A percentile compares a stretch with the other conserved stretches of the same genome.
phyloP scores from a whole-genome alignment of 2,113 vertebrate genomes.

The Microcebus ravelobensis region DNA sequence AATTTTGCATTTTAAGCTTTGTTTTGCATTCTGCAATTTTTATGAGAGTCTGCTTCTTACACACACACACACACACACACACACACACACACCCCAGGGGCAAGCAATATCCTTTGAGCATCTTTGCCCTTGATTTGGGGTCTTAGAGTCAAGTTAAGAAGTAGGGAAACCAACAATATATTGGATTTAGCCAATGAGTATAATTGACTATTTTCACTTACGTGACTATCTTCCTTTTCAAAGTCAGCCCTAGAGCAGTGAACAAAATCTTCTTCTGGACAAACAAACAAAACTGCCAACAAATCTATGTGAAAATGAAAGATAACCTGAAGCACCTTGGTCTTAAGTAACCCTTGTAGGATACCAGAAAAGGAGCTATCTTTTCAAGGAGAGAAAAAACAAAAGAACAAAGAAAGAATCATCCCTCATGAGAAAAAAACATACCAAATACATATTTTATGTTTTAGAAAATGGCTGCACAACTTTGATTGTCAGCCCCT shows the following conservation, averaged over 20 bases:
- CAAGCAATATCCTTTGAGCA: not conserved
- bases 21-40: not conserved
- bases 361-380: not conserved
- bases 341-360: conserved; percentile 14
- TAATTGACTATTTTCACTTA: conserved; percentile 47
- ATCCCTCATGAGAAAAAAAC: conserved; percentile 20
- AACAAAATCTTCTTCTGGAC: conserved; percentile 28
- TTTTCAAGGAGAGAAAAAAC: conserved; percentile 1
- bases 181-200: conserved; percentile 45
- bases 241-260: conserved; percentile 25
- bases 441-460: not conserved
- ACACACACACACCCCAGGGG: not conserved
- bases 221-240: conserved; percentile 48
- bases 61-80: not conserved
- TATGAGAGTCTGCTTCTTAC: not conserved
- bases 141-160: not conserved
- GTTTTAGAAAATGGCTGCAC: conserved; percentile 15
- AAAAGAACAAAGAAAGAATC: not conserved
- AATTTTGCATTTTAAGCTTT: not conserved
- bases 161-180: conserved; percentile 6
- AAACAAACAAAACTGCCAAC: conserved; percentile 7
- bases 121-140: not conserved
- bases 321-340: not conserved
- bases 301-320: conserved; percentile 24
- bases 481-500: not conserved